phyloP scores from a whole-genome alignment of 2,888 invertebrate species.

The Pycnomerus fuliginosus region DNA sequence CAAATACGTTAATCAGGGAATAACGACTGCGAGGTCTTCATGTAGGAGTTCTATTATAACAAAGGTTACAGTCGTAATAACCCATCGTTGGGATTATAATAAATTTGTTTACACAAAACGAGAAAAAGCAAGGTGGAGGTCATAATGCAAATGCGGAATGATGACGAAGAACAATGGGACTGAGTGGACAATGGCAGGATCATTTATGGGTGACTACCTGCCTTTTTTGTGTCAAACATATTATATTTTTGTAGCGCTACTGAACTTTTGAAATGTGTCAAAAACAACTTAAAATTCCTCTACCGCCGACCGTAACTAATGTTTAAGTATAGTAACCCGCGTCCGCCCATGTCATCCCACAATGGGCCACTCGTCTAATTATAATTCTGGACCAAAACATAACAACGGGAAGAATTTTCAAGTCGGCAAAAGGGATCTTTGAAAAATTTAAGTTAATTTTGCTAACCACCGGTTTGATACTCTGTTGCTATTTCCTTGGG shows the following conservation, averaged over 20 bases:
- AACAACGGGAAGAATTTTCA: too few relatives aligned
- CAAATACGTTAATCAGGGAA: conserved; percentile 1
- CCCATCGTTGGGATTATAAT: neutral
- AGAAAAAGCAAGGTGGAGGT: too few relatives aligned
- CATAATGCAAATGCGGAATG: too few relatives aligned
- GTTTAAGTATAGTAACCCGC: conserved; percentile 13
- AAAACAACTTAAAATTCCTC: conserved; percentile 28
- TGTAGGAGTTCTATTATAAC: conserved; percentile 2
- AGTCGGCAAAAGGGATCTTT: too few relatives aligned
- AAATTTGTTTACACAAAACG: neutral
- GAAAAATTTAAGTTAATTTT: conserved; percentile 15
- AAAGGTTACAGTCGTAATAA: conserved; percentile 2
- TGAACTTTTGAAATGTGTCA: conserved; percentile 32
- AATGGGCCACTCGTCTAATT: conserved; percentile 13
- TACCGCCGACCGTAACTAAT: conserved; percentile 19
- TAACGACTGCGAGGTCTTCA: neutral
- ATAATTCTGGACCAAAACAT: conserved; percentile 2
- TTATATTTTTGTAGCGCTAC: conserved; percentile 23
- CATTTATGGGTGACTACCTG: too few relatives aligned
- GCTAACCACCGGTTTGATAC: conserved; percentile 27
- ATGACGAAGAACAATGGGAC: too few relatives aligned
- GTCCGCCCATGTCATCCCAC: conserved; percentile 17
- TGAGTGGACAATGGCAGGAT: too few relatives aligned
- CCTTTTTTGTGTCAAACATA: conserved; percentile 14
- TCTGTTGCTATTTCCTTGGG: conserved; percentile 28